Base-by-base conservation (phyloP, 2,888 invertebrate genomes). In the Elaeidobius kamerunicus region DNA sequence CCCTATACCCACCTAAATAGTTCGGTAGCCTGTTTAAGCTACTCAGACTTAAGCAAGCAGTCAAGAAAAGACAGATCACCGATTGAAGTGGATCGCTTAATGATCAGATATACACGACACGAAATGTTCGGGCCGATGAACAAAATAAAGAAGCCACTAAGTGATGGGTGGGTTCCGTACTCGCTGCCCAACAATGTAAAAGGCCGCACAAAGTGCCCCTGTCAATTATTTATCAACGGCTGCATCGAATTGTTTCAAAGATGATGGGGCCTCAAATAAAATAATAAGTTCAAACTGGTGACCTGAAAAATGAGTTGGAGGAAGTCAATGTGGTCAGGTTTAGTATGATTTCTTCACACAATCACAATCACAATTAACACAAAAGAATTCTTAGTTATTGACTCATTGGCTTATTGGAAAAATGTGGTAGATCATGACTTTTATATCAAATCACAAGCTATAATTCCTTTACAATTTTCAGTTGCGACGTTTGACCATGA, bases 171-270 rank as follows among this genome's bases (percentile, higher is more conserved):
- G n/a, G 57, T 52, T 40, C 42, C 41, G 36, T 35, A 19, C 19
- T 39, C 38, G 36, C 40, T 39, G 41, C 45, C 27, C 42, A 49
- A 49, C 50, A 53, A 49, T 40, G 27, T 50, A 50, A 53, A 54
- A 53, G 52, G 42, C 57, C 52, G 42, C 56, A 52, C 57, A 62
- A 66, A 67, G 64, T 65, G 65, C 63, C 62, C 58, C 66, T 65
- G 68, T 67, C 67, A 66, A 65, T 66, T 66, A 66, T 65, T 67
- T 67, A 67, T 67, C 67, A 64, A 65, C 64, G 63, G 57, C 58
- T 60, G 61, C 63, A 65, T 67, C 64, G 65, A 63, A 63, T 60
- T 59, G 64, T 65, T 68, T 67, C 66, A 39, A 45, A 34, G 41
- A 34, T 42, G 7, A n/a, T 34, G 35, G 19, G 19, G 47, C 39